phyloP scores from a whole-genome alignment of 2,797 vertebrate genomes.

The Argyrosomus regius region DNA sequence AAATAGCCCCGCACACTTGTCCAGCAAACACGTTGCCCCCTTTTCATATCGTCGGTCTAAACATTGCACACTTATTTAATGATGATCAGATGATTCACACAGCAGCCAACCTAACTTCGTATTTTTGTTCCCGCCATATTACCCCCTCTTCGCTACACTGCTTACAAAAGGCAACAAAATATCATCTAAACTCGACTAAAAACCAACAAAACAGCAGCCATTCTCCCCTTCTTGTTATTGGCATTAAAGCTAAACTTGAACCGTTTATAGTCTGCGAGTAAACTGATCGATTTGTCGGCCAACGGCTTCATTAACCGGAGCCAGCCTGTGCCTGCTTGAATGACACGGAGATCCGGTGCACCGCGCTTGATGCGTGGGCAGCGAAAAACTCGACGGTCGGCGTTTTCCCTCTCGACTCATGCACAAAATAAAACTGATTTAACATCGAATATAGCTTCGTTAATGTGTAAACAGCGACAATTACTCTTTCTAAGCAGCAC shows the following conservation, averaged over 20 bases:
- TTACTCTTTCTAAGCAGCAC: constrained; percentile 43
- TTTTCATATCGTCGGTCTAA: constrained; percentile 3
- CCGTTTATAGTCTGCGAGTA: neutral
- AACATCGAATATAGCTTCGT: constrained; percentile 16
- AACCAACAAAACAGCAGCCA: neutral
- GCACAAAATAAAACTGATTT: constrained; percentile 62
- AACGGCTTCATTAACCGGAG: constrained; percentile 29
- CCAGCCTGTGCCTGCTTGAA: constrained; percentile 58
- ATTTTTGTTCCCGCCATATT: constrained; percentile 86
- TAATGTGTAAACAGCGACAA: constrained; percentile 41
- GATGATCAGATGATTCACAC: constrained; percentile 9
- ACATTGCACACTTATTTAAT: constrained; percentile 38
- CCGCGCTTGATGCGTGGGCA: constrained; percentile 76
- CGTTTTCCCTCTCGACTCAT: constrained; percentile 56
- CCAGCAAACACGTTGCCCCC: constrained; percentile 4
- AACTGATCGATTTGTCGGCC: constrained; percentile 1
- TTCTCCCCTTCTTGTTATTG: fast-evolving
- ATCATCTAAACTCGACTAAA: neutral
- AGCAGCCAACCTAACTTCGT: constrained; percentile 64
- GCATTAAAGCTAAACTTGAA: neutral
- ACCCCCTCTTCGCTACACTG: constrained; percentile 43
- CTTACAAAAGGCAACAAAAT: constrained; percentile 48
- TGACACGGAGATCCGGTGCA: constrained; percentile 72
- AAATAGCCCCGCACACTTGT: constrained; percentile 32
- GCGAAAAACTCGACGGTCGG: constrained; percentile 70